Evolutionary conservation across 2,888 invertebrate genomes (phyloP).

Genomic region (Phasia obesa): DNA sequence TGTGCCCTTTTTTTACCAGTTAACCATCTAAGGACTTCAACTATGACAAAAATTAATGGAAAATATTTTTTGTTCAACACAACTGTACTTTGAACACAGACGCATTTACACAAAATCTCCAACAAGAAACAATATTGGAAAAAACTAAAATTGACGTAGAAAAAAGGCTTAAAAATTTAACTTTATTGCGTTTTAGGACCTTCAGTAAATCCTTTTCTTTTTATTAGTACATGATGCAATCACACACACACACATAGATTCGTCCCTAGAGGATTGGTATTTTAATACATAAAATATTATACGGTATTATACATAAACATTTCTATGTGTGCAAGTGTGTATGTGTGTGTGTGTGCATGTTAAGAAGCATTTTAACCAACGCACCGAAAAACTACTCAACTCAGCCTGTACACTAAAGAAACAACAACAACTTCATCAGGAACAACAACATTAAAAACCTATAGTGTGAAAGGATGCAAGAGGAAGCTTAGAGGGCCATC

Average conservation of each 20-base stretch:
- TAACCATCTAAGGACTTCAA: slow-evolving; percentile 73
- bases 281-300: slow-evolving; percentile 24
- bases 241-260: not conserved
- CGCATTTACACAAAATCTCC: slow-evolving; percentile 7
- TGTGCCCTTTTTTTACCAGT: slow-evolving; percentile 35
- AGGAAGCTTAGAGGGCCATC: slow-evolving; percentile 22
- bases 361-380: slow-evolving; percentile 50
- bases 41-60: slow-evolving; percentile 81
- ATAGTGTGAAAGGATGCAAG: slow-evolving; percentile 6
- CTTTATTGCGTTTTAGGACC: slow-evolving; percentile 64
- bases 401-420: slow-evolving; percentile 41
- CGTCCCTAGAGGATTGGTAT: slow-evolving; percentile 34
- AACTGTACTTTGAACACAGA: not conserved
- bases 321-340: slow-evolving; percentile 5
- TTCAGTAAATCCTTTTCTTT: slow-evolving; percentile 45
- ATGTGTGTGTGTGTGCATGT: not conserved
- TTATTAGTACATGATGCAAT: not conserved
- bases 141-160: slow-evolving; percentile 44
- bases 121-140: slow-evolving; percentile 10
- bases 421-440: slow-evolving; percentile 34
- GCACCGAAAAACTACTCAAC: slow-evolving; percentile 31
- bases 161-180: slow-evolving; percentile 60
- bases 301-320: not conserved
- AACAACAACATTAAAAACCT: slow-evolving; percentile 18
- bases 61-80: slow-evolving; percentile 74